These are phyloP conservation scores for Osmerus mordax DNA, from an alignment of 2,113 vertebrate genomes.

Conservation along the genomic window DNA sequence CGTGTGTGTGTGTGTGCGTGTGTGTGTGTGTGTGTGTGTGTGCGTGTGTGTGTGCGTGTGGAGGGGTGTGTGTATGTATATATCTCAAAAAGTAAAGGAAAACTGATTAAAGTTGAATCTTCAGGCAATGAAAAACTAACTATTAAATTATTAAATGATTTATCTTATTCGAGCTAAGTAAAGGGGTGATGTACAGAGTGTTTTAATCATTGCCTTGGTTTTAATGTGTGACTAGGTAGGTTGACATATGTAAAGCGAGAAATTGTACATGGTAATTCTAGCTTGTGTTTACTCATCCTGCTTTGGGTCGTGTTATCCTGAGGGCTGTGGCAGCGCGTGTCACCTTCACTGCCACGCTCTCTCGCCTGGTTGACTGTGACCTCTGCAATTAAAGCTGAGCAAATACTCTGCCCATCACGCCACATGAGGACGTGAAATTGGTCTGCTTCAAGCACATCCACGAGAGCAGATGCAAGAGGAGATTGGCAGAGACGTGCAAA, in stretches of 20 bases:
- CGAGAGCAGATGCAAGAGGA: constrained; percentile 58
- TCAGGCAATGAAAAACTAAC: no score
- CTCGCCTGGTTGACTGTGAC: constrained; percentile 47
- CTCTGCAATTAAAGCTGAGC: constrained; percentile 68
- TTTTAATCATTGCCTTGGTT: constrained; percentile 31
- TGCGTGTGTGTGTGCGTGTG: constrained; percentile 9
- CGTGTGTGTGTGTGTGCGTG: constrained; percentile 11
- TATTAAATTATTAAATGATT: no score
- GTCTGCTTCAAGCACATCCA: constrained; percentile 59
- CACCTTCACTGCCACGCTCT: constrained; percentile 51
- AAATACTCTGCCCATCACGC: constrained; percentile 60
- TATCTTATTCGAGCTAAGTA: no score
- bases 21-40: constrained; percentile 7
- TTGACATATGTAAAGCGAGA: constrained; percentile 3
- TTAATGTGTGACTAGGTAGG: no score
- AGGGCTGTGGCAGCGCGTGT: constrained; percentile 24
- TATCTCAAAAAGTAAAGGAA: neutral
- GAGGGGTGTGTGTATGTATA: neutral
- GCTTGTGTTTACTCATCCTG: constrained; percentile 20
- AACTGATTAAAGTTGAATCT: neutral
- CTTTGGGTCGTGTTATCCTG: constrained; percentile 3
- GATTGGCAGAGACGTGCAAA: constrained; percentile 33
- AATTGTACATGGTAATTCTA: constrained; percentile 17
- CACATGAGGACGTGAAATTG: constrained; percentile 48
- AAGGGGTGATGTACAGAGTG: neutral